Evolutionary conservation across 2,113 vertebrate species (phyloP).

Genomic region (Phoenicopterus ruber): DNA sequence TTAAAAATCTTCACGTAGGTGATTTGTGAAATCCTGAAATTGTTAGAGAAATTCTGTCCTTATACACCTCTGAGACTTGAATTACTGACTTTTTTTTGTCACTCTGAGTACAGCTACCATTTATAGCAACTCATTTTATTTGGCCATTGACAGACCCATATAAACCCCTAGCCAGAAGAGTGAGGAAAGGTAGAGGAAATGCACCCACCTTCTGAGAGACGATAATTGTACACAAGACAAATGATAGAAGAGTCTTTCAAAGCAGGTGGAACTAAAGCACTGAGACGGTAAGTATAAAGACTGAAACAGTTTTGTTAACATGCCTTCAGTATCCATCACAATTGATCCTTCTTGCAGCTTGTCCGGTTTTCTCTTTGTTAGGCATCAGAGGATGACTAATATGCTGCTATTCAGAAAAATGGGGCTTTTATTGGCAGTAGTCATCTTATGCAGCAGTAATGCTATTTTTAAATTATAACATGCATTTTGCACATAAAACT

Average conservation of each 20-base stretch:
- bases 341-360: background rate
- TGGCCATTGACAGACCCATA: background rate
- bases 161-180: background rate
- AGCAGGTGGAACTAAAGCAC: background rate
- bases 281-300: background rate
- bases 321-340: background rate
- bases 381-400: conserved; percentile 4
- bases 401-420: background rate
- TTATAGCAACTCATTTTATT: background rate
- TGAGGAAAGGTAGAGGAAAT: background rate
- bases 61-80: background rate
- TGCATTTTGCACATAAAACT: background rate
- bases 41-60: background rate
- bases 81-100: background rate
- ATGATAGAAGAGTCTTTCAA: background rate
- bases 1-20: background rate
- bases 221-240: background rate
- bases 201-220: background rate
- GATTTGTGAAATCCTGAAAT: background rate
- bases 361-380: background rate
- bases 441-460: background rate
- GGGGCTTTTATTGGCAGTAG: background rate
- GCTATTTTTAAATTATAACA: conserved; percentile 4
- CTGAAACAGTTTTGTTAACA: background rate
- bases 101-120: background rate